Base-by-base conservation (phyloP, 1,140 invertebrate genomes). In the Macrosteles quadrilineatus region DNA sequence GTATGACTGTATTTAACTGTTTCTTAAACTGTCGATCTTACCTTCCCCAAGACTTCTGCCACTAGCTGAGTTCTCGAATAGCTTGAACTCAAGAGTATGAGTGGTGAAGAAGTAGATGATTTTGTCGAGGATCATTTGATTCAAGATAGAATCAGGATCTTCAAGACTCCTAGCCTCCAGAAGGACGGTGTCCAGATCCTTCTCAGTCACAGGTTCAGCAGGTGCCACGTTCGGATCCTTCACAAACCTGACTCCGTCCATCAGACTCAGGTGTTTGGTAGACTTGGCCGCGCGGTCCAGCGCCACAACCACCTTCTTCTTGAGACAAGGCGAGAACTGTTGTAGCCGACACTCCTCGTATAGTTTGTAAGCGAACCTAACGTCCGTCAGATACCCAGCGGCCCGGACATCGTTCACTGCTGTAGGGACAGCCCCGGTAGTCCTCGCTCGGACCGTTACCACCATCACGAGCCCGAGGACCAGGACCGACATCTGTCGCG, bases 291-390 rank as follows among this genome's bases (percentile, higher is more conserved):
- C 86, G 69, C 89, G 85, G 72, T 91, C 90, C 76, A 94, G 81
- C 1, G 90, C 87, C 1, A 88, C 85, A 0, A 91, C 80, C 25
- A 93, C 78, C 76, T 92, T 93, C 40, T 91, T 77, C 78, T 93
- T 93, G 2, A 94, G 80, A 74, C 91, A 93, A 23, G 88, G 86
- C 57, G 86, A 86, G 17, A 92, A 76, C 62, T 91, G 89, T 29
- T 85, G 81, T 6, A 83, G 86, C 23, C 88, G 84, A 80, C 91
- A 93, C 71, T 92, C 90, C 77, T 90, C 90, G 79, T 92, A 92
- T 69, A 89, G 81, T 77, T 86, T 84, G 71, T 85, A 86, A 57
- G 86, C 78, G 69, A 83, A 83, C 30, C 82, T 81, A 0, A 87
- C 73, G 47, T 88, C 87, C 12, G 81, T 80, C 30, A 86, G 79